Base-by-base conservation (phyloP, 2,113 vertebrate species). In the Platanista minor region DNA sequence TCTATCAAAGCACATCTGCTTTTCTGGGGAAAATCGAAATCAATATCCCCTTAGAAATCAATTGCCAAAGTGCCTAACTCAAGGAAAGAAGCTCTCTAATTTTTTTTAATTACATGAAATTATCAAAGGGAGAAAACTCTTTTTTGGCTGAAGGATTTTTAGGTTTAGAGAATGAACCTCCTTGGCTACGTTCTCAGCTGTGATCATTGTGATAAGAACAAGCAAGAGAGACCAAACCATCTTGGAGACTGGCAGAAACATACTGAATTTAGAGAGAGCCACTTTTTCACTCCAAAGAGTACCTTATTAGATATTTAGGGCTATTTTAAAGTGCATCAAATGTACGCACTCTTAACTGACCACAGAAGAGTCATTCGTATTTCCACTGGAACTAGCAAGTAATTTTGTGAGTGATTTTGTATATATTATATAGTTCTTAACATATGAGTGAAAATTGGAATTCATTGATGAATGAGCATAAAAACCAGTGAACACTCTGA, bases 21-120 rank as follows among this genome's bases (percentile, higher is more conserved):
- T 77, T 91, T 89, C 67, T 87, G 62, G 43, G 87, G 80, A 90
- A 95, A 91, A 87, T 71, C 10, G 92, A 11, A 82, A 74, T 59
- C 57, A 92, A 81, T 91, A 87, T 69, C 18, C 12, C 52, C 20
- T 88, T 87, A 82, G 80, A 96, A 94, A 91, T 95, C n/a, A 97
- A 95, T 43, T 75, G 81, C 89, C 54, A 93, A 80, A 97, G 92
- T 86, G 96, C 62, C 72, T 91, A 96, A 95, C 83, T 86, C 78
- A 85, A 95, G 46, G 92, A n/a, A 89, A 90, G 77, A 14, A 85
- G 23, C 11, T 80, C 91, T 95, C 18, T 90, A 71, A 94, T 93
- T 61, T 46, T 87, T 82, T 49, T 80, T 25, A 57, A 87, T 52
- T 77, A 36, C 5, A 59, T 86, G 29, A 61, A 72, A 72, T 77